Base-by-base conservation (phyloP, 2,797 vertebrate species). In the Chaunax sp. region DNA sequence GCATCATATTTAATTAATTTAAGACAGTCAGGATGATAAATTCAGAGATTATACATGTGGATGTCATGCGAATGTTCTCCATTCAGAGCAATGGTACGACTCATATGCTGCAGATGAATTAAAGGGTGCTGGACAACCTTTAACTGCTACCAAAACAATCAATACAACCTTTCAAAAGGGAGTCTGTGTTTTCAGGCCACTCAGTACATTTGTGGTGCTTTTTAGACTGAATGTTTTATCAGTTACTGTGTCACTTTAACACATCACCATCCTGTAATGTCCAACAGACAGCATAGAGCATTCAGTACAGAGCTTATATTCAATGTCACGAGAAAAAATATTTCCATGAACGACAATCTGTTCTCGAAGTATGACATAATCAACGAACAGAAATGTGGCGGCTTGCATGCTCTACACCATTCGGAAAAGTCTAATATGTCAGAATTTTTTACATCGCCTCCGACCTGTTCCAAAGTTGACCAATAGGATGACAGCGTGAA, bases 1-100 rank as follows among this genome's bases (percentile, higher is more conserved):
- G 19, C 10, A 53, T 22, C 20, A 3, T 37, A 64, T 23, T 33
- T 38, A 18, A 60, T 53, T 52, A 52, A n/a, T n/a, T n/a, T n/a
- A 35, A 33, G 35, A 15, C 40, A 53, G 14, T n/a, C 19, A 58
- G 22, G 38, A 70, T 49, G 26, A 56, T 30, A 40, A n/a, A 60
- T 44, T 47, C 40, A 59, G 30, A 40, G 41, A 56, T 69, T 57
- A 54, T 49, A 35, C 18, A 53, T 54, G 23, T 37, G 3, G 40
- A 69, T 63, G 28, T 33, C 26, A 69, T 62, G 43, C 54, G 49
- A 49, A 4, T 11, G 73, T 28, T 22, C 38, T 47, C 40, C 10
- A 9, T 46, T 69, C 8, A 46, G 14, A 49, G 35, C 3, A 40
- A 53, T 1, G 11, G 25, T 61, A 15, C 22, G 66, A n/a, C 51